phyloP scores from a whole-genome alignment of 2,888 invertebrate genomes.

The Tipula vernalis region DNA sequence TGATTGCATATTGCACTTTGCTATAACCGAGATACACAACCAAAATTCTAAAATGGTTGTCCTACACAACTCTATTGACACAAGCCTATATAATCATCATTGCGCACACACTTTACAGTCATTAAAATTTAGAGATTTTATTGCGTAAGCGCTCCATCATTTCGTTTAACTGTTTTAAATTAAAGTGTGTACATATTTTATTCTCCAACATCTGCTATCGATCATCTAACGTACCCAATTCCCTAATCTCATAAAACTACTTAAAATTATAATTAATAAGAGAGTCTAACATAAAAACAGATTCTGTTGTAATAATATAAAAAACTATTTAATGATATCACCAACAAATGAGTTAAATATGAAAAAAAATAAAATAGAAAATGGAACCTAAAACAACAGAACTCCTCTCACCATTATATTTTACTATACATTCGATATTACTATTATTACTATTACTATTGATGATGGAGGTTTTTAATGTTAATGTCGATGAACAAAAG shows the following conservation, averaged over 20 bases:
- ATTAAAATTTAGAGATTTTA: neutral
- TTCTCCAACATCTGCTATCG: neutral
- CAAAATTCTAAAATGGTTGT: neutral
- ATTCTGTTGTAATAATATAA: neutral
- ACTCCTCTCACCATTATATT: neutral
- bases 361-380: neutral
- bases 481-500: neutral
- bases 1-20: neutral
- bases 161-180: neutral
- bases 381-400: neutral
- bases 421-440: neutral
- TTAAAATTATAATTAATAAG: neutral
- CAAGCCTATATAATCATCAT: neutral
- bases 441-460: neutral
- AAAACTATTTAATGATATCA: neutral
- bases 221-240: neutral
- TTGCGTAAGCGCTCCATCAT: neutral
- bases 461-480: neutral
- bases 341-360: neutral
- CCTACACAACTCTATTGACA: neutral
- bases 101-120: neutral
- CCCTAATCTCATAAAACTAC: neutral
- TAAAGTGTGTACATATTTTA: neutral
- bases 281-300: neutral
- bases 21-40: neutral